Base-by-base conservation (phyloP, 1,140 invertebrate genomes). In the Coenobita brevimanus region DNA sequence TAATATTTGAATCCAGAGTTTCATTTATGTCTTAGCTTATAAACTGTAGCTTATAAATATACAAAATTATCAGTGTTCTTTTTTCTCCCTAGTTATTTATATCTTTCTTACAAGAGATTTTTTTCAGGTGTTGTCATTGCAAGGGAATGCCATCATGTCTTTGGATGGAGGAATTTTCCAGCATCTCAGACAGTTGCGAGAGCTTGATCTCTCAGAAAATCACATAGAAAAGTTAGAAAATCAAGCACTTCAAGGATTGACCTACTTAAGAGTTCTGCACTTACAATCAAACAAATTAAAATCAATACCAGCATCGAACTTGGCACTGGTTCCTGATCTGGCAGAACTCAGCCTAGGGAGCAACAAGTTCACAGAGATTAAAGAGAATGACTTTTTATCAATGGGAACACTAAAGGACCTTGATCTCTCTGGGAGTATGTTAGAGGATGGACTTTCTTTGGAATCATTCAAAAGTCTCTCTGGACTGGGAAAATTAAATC, bases 151-250 rank as follows among this genome's bases (percentile, higher is more conserved):
- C 1, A 85, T 90, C 60, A 60, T 86, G 15, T 88, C 82, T 27
- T 46, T 90, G n/a, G 82, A 83, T 33, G 89, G 60, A 38, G 62
- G 64, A 27, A 83, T 89, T 1, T 90, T 90, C 54, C 36, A 67
- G 27, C 78, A 90, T 24, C 60, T 90, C 54, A 78, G 38, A 27
- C 87, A 86, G 2, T 38, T 90, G 69, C 78, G 85, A 41, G 82
- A 89, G 27, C 75, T 90, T 8, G 89, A 90, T 46, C 78, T 90
- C 27, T 90, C 89, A 24, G 86, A 89, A 80, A 90, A 90, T 50
- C 83, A 78, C 71, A 84, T 90, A 38, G 78, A 88, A n/a, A 69
- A 41, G 30, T 43, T 90, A 15, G 82, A 88, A 1, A 78, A 90
- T 15, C 33, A 81, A n/a, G 85, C 85, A 24, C 73, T 90, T 0